Evolutionary conservation across 2,888 invertebrate genomes (phyloP).

Genomic region (Polydesmus complanatus): DNA sequence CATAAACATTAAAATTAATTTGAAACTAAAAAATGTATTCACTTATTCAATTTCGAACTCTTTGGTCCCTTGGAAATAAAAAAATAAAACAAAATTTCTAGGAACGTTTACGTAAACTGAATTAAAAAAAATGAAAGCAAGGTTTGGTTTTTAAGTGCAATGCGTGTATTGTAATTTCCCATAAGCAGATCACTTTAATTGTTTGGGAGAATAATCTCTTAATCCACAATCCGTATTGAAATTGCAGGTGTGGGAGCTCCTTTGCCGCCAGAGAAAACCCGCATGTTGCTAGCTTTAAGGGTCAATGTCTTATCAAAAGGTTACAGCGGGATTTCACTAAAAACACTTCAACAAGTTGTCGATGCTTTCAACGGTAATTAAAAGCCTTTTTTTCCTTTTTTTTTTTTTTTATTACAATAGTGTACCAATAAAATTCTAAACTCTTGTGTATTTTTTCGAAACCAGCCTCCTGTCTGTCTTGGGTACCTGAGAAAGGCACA

Average conservation of each 20-base stretch:
- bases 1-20: too few species aligned
- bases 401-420: too few species aligned
- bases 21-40: too few species aligned
- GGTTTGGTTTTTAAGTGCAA: background rate
- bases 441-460: conserved; percentile 13
- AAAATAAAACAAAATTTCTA: too few species aligned
- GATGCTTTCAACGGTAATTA: conserved; percentile 48
- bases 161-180: background rate
- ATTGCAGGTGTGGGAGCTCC: conserved; percentile 44
- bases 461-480: conserved; percentile 46
- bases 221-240: background rate
- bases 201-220: too few species aligned
- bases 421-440: too few species aligned
- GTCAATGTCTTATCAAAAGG: conserved; percentile 55
- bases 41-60: too few species aligned
- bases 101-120: too few species aligned
- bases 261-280: conserved; percentile 42
- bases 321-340: conserved; percentile 46
- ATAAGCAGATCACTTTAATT: too few species aligned
- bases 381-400: background rate
- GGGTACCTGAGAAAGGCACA: conserved; percentile 52
- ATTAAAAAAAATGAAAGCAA: too few species aligned
- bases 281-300: conserved; percentile 47
- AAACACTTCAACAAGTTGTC: conserved; percentile 42
- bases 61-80: too few species aligned